Base-by-base conservation (phyloP, 2,113 vertebrate genomes). In the Dicaeum eximium region DNA sequence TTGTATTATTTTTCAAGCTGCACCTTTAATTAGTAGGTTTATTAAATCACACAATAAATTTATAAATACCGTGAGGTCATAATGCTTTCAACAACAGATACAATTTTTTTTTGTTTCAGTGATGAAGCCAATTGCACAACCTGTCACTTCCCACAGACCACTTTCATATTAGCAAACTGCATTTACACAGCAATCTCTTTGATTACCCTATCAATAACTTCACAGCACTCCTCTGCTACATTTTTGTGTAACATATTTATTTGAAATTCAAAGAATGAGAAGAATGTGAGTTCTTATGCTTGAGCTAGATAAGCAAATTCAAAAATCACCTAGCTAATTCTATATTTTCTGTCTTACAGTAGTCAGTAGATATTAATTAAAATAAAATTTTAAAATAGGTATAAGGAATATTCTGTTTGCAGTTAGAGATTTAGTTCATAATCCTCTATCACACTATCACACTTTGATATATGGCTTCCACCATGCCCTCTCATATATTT, bases 91-190 rank as follows among this genome's bases (percentile, higher is more conserved):
- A 51, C 0, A 77, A 15, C 4, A 70, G 15, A 37, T 4, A 16
- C 0, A 8, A 12, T 1, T 11, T 37, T 35, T 60, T 48, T 90
- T 58, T 38, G 4, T 2, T 62, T 66, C 27, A 60, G 21, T 61
- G 14, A 15, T 44, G 33, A 86, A 61, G 24, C 3, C 22, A 82
- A 8, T 25, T 42, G 25, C 16, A 10, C 14, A 28, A 69, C 19
- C 8, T 53, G 11, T 27, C 8, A 5, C 42, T 5, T 5, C 10
- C 19, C 6, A 25, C 4, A 40, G 6, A 1, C 4, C 19, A 20
- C 8, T 70, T 61, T 20, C 22, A 53, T 44, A 53, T 15, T 44
- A 20, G 7, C 33, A 40, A 64, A 62, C 5, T 47, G 5, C 9
- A 12, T 56, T 78, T 33, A 67, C 27, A 31, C 2, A 73, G 5